These are phyloP conservation scores for Harpagoxenus sublaevis DNA, from an alignment of 2,888 invertebrate species.

Conservation along the genomic window DNA sequence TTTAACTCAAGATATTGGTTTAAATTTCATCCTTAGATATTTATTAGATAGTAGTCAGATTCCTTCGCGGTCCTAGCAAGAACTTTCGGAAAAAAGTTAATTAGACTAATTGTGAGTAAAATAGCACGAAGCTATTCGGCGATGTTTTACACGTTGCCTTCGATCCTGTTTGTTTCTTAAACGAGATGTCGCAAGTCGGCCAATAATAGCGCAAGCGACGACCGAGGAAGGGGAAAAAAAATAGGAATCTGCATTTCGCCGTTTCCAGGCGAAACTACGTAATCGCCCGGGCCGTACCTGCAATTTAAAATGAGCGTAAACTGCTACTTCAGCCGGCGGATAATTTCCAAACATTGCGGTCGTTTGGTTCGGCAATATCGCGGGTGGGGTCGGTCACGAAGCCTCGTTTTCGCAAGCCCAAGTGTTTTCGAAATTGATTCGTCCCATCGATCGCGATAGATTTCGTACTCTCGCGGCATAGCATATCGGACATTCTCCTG, in stretches of 20 bases:
- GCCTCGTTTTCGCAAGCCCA: slow-evolving; percentile 71
- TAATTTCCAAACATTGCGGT: slow-evolving; percentile 80
- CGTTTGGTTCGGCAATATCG: slow-evolving; percentile 82
- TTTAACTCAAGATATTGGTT: too few relatives aligned
- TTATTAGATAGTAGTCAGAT: background rate
- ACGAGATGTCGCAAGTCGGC: slow-evolving; percentile 51
- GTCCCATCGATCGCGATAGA: slow-evolving; percentile 67
- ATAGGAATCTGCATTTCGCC: slow-evolving; percentile 74
- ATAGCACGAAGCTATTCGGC: background rate
- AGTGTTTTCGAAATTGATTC: slow-evolving; percentile 73
- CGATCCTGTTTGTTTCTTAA: slow-evolving; percentile 34
- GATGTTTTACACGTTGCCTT: background rate
- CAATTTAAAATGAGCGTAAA: slow-evolving; percentile 83
- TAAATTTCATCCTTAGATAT: too few relatives aligned
- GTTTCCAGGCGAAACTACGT: slow-evolving; percentile 68
- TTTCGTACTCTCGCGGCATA: slow-evolving; percentile 1
- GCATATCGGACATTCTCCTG: slow-evolving; percentile 36
- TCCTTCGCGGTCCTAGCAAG: background rate
- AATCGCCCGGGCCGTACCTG: slow-evolving; percentile 75
- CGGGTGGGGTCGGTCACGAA: slow-evolving; percentile 84
- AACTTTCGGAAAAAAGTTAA: background rate
- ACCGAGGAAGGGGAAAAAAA: slow-evolving; percentile 51
- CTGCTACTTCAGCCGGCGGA: slow-evolving; percentile 74
- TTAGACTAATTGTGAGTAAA: background rate
- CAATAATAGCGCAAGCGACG: slow-evolving; percentile 31